Base-by-base conservation (phyloP, 2,888 invertebrate genomes). In the Sarcophaga caerulescens region DNA sequence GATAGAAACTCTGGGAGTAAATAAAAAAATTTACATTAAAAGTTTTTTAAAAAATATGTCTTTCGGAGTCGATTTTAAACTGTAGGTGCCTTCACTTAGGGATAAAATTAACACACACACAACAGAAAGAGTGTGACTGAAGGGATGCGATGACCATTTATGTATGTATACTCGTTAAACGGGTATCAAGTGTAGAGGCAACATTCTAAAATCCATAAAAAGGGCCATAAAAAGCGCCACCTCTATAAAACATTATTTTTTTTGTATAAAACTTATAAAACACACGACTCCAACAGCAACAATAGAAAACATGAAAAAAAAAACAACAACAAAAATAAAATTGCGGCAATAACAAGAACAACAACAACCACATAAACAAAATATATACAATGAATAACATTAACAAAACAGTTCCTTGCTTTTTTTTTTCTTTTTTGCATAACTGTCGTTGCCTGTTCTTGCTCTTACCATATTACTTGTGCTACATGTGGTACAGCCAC, bases 331-430 rank as follows among this genome's bases (percentile, higher is more conserved):
- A 83, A 83, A 79, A 59, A 83, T 77, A 83, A 83, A 79, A 81
- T 69, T 81, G 73, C 80, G 80, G 80, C 83, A 76, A 62, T 68
- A 69, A 57, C 59, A 21, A 44, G 77, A 79, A 65, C 47, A 70
- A 45, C 12, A 75, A 69, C 57, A 66, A 52, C 45, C 4, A 66
- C 12, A 65, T 57, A 73, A 69, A 66, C 66, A 70, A 79, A 79
- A 59, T 52, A 12, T 75, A 47, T 57, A 63, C 80, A 23, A 83
- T 85, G 83, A 81, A 85, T 85, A 83, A 80, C 73, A 83, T 85
- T 83, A 83, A 83, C 77, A 76, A 83, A 82, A 77, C 47, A 74
- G 73, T 84, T 79, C 59, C 12, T 60, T 44, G 10, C n/a, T 68
- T 44, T 23, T 65, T 57, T 12, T n/a, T 70, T 79, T 63, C 6